phyloP scores from a whole-genome alignment of 1,140 invertebrate genomes.

The Leptestheria dahalacensis region DNA sequence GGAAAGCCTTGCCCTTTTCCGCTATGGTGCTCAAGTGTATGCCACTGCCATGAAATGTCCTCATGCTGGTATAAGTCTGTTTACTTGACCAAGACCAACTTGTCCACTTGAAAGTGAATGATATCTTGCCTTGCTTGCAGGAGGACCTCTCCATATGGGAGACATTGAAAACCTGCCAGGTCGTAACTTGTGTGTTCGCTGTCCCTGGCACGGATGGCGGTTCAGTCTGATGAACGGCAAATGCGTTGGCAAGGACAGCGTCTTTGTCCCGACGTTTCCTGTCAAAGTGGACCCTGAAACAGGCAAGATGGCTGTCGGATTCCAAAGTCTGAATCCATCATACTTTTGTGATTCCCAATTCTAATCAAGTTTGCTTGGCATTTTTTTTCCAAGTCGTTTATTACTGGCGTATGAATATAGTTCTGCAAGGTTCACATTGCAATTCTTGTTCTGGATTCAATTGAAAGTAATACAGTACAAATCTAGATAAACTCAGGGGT shows the following conservation, averaged over 20 bases:
- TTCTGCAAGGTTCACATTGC: too few species aligned
- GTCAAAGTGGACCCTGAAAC: not conserved
- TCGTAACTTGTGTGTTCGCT: constrained; percentile 22
- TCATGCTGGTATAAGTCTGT: constrained; percentile 21
- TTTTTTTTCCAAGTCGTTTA: too few species aligned
- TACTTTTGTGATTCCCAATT: not conserved
- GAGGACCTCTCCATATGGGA: constrained; percentile 25
- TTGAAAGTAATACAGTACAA: too few species aligned
- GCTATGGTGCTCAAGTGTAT: constrained; percentile 21
- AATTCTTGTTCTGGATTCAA: too few species aligned
- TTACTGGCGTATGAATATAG: too few species aligned
- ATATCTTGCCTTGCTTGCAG: constrained; percentile 18
- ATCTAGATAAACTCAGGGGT: too few species aligned
- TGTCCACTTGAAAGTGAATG: too few species aligned
- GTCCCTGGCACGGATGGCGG: constrained; percentile 26
- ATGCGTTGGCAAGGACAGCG: not conserved
- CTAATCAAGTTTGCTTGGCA: too few species aligned
- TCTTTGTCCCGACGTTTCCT: not conserved
- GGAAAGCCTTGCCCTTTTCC: constrained; percentile 22
- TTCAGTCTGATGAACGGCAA: constrained; percentile 23
- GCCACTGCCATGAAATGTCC: constrained; percentile 25
- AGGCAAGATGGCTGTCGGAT: not conserved
- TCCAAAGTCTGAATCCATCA: constrained; percentile 2
- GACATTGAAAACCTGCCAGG: constrained; percentile 25
- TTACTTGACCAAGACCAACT: not conserved